Percentiles rank a stretch among this genome's conserved stretches.
phyloP scores from a whole-genome alignment of 2,888 invertebrate species.

The Marasmarcha lunaedactyla region DNA sequence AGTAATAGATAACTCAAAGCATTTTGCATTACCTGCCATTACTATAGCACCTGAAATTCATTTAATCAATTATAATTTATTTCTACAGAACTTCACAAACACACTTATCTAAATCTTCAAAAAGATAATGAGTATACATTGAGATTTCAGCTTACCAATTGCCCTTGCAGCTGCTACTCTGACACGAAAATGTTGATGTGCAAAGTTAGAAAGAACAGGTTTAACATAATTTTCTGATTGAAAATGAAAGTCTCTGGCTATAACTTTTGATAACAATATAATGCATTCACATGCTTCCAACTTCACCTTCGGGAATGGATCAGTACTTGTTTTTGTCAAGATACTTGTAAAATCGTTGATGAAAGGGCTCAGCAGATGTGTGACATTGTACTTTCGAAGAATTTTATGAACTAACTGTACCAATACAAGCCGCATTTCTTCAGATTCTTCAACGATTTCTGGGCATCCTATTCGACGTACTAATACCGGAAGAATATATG shows the following conservation, averaged over 20 bases:
- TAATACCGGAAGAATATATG: constrained; percentile 80
- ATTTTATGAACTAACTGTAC: constrained; percentile 76
- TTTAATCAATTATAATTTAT: neutral
- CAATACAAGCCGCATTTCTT: constrained; percentile 84
- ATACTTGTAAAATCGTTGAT: constrained; percentile 82
- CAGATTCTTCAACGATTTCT: constrained; percentile 76
- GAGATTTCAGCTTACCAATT: constrained; percentile 64
- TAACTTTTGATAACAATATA: constrained; percentile 71
- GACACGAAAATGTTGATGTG: constrained; percentile 87
- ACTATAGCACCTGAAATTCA: constrained; percentile 63
- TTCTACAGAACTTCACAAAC: no score
- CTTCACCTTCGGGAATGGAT: constrained; percentile 86
- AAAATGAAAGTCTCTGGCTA: constrained; percentile 79
- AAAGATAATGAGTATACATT: no score
- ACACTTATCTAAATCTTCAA: no score
- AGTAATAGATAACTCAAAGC: constrained; percentile 77
- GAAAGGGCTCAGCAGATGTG: constrained; percentile 73
- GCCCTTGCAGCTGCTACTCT: constrained; percentile 80
- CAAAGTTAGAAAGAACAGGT: constrained; percentile 78
- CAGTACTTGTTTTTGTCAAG: constrained; percentile 77
- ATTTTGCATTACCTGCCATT: constrained; percentile 77
- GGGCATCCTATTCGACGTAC: constrained; percentile 81
- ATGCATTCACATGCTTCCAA: constrained; percentile 81
- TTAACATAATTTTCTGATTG: constrained; percentile 80
- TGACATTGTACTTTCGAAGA: constrained; percentile 72